Percentiles rank a stretch among this genome's conserved stretches.
Evolutionary conservation across 2,888 invertebrate genomes (phyloP).

Genomic region (Nephrotoma guestfalica): DNA sequence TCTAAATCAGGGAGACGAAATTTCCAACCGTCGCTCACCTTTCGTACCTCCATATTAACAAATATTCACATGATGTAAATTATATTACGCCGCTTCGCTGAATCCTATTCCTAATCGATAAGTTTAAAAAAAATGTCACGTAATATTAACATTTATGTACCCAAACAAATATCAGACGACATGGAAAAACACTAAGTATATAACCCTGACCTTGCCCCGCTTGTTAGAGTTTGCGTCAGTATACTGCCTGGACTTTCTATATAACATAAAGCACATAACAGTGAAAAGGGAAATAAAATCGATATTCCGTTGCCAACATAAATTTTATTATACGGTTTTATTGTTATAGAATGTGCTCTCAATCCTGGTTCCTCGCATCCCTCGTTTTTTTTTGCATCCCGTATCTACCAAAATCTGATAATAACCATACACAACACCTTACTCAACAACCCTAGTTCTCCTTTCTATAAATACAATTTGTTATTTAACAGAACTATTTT

Average conservation of each 20-base stretch:
- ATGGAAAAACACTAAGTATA: neutral
- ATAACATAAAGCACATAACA: neutral
- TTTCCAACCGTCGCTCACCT: neutral
- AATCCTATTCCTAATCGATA: neutral
- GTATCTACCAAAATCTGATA: neutral
- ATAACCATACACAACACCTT: neutral
- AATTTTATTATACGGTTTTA: neutral
- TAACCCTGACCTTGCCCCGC: slow-evolving; percentile 6
- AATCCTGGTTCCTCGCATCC: neutral
- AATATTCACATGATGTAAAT: neutral
- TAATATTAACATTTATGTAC: neutral
- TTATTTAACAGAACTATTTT: neutral
- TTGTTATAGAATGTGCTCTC: neutral
- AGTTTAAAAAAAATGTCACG: neutral
- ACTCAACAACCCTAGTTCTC: neutral
- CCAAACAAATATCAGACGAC: neutral
- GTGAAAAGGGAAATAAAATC: neutral
- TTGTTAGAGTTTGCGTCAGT: neutral
- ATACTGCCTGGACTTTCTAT: neutral
- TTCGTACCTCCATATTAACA: neutral
- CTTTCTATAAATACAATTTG: neutral
- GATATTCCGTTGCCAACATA: neutral
- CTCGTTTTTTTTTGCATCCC: neutral
- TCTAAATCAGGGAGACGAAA: too few species aligned
- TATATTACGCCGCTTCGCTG: neutral